Evolutionary conservation across 2,797 vertebrate species (phyloP), one percentile per base, ranked within the genome.

Genomic region (Bovichtus diacanthus): DNA sequence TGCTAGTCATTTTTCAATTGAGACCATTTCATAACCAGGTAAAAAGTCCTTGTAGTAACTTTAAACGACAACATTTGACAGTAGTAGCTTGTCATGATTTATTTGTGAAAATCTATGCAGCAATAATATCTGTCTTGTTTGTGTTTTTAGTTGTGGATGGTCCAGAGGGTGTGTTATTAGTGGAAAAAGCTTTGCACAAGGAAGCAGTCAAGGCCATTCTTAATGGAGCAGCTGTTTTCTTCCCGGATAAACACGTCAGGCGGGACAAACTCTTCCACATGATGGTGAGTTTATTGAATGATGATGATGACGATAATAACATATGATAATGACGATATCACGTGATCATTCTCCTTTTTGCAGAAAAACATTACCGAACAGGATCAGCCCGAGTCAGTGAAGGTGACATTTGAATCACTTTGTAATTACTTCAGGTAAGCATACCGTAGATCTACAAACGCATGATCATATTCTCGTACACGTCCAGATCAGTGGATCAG

Each of bases 351-450:
- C 47, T 4, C 5, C 4, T 50, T 70, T 66, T 68, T 80, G 61
- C 82, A 99, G 98, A 98, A 98, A 88, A 97, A 96, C 63, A 96
- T 99, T 60, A 97, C 97, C 0, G 97, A 97, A 66, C 96, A 98
- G 43, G 95, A 97, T 58, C 97, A 97, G 83, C 96, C 95, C 6
- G 96, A 96, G 62, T 99, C 98, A 0, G 91, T 96, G 9, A 98
- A 96, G 75, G 95, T 99, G 78, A 97, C 97, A 1, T 99, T 99
- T 88, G 96, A 95, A 80, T 99, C 98, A 10, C 95, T 99, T 46
- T 99, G 98, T 90, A 96, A 96, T 4, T 97, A 99, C 92, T 99
- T 99, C 95, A 99, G 98, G 98, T 98, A 79, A 94, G 70, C 2
- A 21, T 4, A 9, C 38, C 29, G 29, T 6, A 65, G 3, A 36